Conservation (phyloP, 2,797 vertebrate genomes). For the Sebastes kiyomatsui region DNA sequence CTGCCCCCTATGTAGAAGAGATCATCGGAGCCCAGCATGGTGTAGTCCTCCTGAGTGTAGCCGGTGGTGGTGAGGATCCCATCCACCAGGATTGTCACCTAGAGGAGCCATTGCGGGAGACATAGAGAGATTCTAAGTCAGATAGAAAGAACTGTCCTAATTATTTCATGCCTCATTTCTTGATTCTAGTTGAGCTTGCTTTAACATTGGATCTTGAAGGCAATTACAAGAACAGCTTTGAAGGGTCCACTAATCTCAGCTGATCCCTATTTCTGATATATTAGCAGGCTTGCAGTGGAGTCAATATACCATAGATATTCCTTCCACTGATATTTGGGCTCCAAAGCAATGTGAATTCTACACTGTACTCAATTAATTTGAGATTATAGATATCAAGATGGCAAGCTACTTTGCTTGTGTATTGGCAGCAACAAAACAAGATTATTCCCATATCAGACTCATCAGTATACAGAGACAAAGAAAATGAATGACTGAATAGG, state of each 20-base stretch:
- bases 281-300: slow-evolving; percentile 43
- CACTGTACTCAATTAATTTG: slow-evolving; percentile 48
- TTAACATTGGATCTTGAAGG: slow-evolving; percentile 62
- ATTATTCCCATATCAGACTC: slow-evolving; percentile 55
- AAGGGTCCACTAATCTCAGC: slow-evolving; percentile 62
- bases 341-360: slow-evolving; percentile 26
- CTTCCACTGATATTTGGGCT: slow-evolving; percentile 36
- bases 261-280: slow-evolving; percentile 67
- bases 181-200: slow-evolving; percentile 57
- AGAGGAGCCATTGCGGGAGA: slow-evolving; percentile 26
- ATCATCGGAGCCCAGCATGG: slow-evolving; percentile 96
- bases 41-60: slow-evolving; percentile 97
- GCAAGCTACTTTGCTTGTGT: slow-evolving; percentile 26
- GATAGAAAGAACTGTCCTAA: slow-evolving; percentile 56
- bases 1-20: slow-evolving; percentile 98
- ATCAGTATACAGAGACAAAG: slow-evolving; percentile 50
- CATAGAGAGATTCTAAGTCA: slow-evolving; percentile 37
- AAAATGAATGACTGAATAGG: slow-evolving; percentile 50
- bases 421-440: slow-evolving; percentile 44
- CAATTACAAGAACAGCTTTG: slow-evolving; percentile 66
- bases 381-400: slow-evolving; percentile 55
- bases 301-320: slow-evolving; percentile 54
- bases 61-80: slow-evolving; percentile 95
- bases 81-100: slow-evolving; percentile 96
- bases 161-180: slow-evolving; percentile 68